These are phyloP conservation scores for Chaitophorus viminalis DNA, from an alignment of 2,888 invertebrate genomes.

Conservation along the genomic window DNA sequence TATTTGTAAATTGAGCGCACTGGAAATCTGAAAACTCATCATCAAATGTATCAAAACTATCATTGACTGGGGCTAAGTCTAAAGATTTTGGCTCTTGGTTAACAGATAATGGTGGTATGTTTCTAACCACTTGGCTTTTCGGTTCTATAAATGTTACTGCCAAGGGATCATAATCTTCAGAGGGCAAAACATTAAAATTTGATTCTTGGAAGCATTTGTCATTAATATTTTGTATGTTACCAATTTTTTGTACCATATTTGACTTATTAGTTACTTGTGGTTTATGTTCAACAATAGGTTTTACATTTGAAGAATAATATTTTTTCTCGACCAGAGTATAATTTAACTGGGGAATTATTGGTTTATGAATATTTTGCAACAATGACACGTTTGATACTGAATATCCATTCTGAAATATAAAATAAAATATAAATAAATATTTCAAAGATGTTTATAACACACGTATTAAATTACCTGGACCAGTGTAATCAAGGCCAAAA, in stretches of 20 bases:
- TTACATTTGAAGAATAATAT: constrained; percentile 23
- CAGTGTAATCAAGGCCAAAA: constrained; percentile 69
- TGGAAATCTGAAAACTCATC: constrained; percentile 71
- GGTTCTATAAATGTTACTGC: constrained; percentile 54
- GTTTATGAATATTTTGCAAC: constrained; percentile 65
- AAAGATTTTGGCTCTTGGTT: constrained; percentile 53
- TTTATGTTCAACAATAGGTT: constrained; percentile 30
- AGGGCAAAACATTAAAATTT: constrained; percentile 9
- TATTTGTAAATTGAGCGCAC: constrained; percentile 65
- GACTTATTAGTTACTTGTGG: constrained; percentile 27
- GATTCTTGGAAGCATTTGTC: constrained; percentile 17
- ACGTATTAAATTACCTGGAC: constrained; percentile 67
- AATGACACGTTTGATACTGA: constrained; percentile 65
- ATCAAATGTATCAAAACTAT: constrained; percentile 63
- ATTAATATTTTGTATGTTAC: constrained; percentile 10
- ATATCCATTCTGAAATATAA: constrained; percentile 66
- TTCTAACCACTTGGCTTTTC: constrained; percentile 34
- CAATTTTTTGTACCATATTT: constrained; percentile 4
- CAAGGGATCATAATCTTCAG: constrained; percentile 47
- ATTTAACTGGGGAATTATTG: constrained; percentile 68
- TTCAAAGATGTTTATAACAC: background rate
- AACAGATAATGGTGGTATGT: constrained; percentile 11
- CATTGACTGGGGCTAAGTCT: constrained; percentile 31
- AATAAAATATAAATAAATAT: constrained; percentile 61
- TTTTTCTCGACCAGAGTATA: constrained; percentile 57